These are phyloP conservation scores for Tribolium freemani DNA, from an alignment of 2,888 invertebrate species.

Conservation along the genomic window DNA sequence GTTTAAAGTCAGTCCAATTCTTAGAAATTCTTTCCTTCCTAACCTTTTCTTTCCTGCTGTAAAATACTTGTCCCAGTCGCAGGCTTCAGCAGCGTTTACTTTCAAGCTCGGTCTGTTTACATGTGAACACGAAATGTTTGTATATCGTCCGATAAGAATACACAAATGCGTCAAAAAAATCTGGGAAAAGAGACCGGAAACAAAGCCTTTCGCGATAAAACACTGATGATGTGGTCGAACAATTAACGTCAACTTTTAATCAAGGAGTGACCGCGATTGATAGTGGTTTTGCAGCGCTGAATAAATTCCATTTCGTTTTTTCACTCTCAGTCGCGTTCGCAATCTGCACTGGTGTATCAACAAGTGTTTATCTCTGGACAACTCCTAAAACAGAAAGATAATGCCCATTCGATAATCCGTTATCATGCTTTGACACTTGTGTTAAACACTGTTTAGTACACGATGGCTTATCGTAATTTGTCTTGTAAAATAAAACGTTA, in stretches of 20 bases:
- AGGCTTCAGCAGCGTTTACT: background rate
- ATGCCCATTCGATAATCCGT: constrained; percentile 34
- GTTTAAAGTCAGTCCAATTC: background rate
- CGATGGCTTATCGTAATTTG: constrained; percentile 39
- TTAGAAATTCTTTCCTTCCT: background rate
- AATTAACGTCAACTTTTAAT: constrained; percentile 47
- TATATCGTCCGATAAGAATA: constrained; percentile 16
- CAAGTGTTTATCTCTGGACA: constrained; percentile 9
- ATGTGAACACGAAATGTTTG: background rate
- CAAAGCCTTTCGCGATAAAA: constrained; percentile 48
- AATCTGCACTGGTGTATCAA: constrained; percentile 11
- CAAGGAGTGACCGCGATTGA: constrained; percentile 38
- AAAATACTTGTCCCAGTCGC: no score
- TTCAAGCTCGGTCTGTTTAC: background rate
- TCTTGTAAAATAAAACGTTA: constrained; percentile 45
- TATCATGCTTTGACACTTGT: constrained; percentile 57
- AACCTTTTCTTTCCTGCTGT: no score
- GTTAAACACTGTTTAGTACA: constrained; percentile 50
- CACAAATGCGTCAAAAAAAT: constrained; percentile 40
- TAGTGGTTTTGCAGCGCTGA: constrained; percentile 25
- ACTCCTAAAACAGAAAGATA: constrained; percentile 24
- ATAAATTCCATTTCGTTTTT: background rate
- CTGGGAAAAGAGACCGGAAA: constrained; percentile 48
- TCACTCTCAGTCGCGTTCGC: constrained; percentile 2
- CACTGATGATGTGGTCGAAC: constrained; percentile 51